Percentiles rank a stretch among this genome's conserved stretches.
Evolutionary conservation across 1,140 invertebrate species (phyloP).

Genomic region (Saccostrea glomerata): DNA sequence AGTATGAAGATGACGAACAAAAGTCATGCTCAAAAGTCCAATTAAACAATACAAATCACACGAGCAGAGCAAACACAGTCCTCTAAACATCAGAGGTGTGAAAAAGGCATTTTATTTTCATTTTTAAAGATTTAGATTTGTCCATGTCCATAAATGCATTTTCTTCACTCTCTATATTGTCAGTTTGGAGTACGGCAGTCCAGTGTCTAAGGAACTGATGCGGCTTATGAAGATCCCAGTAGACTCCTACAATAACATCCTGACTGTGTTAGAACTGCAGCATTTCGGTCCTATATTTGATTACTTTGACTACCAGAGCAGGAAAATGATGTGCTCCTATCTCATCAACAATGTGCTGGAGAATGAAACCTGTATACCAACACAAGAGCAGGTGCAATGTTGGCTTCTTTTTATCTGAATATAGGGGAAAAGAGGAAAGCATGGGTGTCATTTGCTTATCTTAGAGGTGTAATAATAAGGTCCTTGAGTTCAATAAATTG

Average conservation of each 20-base stretch:
- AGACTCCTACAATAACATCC: conserved; percentile 95
- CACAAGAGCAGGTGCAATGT: conserved; percentile 86
- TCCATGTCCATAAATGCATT: too few species aligned
- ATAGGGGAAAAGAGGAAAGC: background rate
- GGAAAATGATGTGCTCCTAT: conserved; percentile 92
- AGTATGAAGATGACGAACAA: too few species aligned
- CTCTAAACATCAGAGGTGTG: too few species aligned
- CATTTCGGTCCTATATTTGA: conserved; percentile 92
- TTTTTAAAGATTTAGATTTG: too few species aligned
- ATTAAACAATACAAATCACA: too few species aligned
- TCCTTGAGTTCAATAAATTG: too few species aligned
- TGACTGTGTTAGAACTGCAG: conserved; percentile 88
- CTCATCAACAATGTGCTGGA: conserved; percentile 93
- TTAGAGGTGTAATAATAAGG: too few species aligned
- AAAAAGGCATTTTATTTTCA: too few species aligned
- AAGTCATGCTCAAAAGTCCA: too few species aligned
- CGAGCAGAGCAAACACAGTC: too few species aligned
- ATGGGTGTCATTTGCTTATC: too few species aligned
- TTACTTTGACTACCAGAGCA: conserved; percentile 93
- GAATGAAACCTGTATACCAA: conserved; percentile 92
- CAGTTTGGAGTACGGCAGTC: conserved; percentile 88
- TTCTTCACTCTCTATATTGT: conserved; percentile 45
- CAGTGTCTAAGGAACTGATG: conserved; percentile 94
- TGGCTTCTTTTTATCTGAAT: background rate
- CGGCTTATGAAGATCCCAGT: conserved; percentile 96